These are phyloP conservation scores for Notocelia uddmanniana DNA, from an alignment of 2,888 invertebrate genomes.

Conservation along the genomic window DNA sequence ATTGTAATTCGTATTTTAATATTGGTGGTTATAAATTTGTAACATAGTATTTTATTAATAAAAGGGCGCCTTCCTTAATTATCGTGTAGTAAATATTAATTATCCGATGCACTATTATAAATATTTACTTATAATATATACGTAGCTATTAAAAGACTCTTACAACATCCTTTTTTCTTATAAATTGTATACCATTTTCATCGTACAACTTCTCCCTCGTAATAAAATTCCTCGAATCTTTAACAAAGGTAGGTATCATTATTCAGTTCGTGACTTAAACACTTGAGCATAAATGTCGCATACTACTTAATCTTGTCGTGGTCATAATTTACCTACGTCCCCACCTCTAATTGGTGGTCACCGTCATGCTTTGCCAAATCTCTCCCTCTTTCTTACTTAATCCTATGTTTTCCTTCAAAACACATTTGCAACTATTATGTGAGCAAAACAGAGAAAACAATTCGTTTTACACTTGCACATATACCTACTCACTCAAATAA, in stretches of 20 bases:
- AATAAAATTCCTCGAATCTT: constrained; percentile 39
- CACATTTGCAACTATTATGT: constrained; percentile 61
- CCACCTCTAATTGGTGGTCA: constrained; percentile 52
- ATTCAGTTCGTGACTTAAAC: constrained; percentile 51
- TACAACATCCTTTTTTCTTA: constrained; percentile 28
- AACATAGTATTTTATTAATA: constrained; percentile 22
- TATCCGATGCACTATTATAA: not conserved
- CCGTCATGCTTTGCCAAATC: constrained; percentile 51
- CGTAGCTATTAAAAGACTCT: constrained; percentile 11
- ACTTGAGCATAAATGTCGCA: constrained; percentile 47
- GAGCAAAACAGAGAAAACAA: constrained; percentile 58
- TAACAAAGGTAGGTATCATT: constrained; percentile 44
- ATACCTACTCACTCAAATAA: not conserved
- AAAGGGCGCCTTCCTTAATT: not conserved
- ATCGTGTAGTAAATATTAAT: not conserved
- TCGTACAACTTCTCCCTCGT: constrained; percentile 19
- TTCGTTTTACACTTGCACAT: constrained; percentile 43
- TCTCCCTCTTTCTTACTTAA: constrained; percentile 49
- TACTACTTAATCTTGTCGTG: constrained; percentile 48
- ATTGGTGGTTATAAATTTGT: too few relatives aligned
- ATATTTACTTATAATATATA: not conserved
- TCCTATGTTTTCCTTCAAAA: constrained; percentile 32
- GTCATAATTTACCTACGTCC: constrained; percentile 58
- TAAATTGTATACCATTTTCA: constrained; percentile 8
- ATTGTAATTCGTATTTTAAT: not conserved